phyloP scores from a whole-genome alignment of 2,888 invertebrate genomes.

The Phoronis australis region DNA sequence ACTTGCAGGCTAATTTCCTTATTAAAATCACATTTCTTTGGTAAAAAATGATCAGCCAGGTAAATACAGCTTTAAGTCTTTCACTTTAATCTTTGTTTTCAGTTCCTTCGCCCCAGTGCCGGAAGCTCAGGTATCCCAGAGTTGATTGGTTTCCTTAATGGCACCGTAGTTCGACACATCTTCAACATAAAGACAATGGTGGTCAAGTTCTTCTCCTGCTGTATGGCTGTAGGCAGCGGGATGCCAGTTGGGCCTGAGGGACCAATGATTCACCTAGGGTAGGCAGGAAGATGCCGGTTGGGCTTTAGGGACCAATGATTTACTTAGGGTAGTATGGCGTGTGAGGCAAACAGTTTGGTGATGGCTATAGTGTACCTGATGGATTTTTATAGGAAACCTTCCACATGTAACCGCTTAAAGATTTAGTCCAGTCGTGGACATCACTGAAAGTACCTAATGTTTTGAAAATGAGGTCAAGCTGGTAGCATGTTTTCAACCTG shows the following conservation, averaged over 20 bases:
- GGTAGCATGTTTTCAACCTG: no score
- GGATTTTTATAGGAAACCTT: no score
- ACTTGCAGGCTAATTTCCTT: no score
- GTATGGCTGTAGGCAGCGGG: slow-evolving; percentile 51
- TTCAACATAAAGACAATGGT: slow-evolving; percentile 48
- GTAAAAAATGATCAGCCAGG: no score
- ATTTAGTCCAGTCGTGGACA: no score
- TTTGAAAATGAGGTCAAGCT: no score
- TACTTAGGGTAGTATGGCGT: slow-evolving; percentile 54
- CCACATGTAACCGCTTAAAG: no score
- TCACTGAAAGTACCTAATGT: no score
- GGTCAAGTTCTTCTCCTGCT: slow-evolving; percentile 50
- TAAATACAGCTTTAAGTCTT: no score
- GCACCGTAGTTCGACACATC: slow-evolving; percentile 49
- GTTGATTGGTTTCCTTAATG: slow-evolving; percentile 52
- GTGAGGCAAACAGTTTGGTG: no score
- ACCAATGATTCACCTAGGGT: slow-evolving; percentile 55
- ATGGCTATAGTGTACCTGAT: no score
- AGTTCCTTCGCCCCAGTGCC: slow-evolving; percentile 44
- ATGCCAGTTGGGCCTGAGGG: slow-evolving; percentile 55
- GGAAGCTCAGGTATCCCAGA: slow-evolving; percentile 51
- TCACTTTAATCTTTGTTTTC: slow-evolving; percentile 4
- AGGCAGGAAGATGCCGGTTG: slow-evolving; percentile 53
- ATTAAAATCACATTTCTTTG: no score
- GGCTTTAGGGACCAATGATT: slow-evolving; percentile 55